Conservation (phyloP, 2,113 vertebrate genomes). For the Pterocles orientalis region DNA sequence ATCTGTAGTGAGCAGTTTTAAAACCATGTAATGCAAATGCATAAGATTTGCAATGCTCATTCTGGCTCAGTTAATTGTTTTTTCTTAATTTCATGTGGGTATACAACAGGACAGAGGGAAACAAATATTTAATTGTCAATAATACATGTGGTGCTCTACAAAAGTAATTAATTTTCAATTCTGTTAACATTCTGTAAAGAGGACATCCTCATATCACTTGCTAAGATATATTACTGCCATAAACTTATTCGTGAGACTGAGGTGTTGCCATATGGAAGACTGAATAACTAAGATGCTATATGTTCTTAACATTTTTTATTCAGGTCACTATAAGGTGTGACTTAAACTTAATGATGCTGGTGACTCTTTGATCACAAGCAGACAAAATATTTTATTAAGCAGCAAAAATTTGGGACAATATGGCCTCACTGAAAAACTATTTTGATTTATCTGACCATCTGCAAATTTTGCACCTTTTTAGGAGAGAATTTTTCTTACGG, state of each 20-base stretch:
- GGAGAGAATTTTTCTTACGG: neutral
- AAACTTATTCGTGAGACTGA: conserved; percentile 29
- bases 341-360: neutral
- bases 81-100: neutral
- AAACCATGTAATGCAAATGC: neutral
- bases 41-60: neutral
- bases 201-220: neutral
- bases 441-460: neutral
- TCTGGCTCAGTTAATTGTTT: neutral
- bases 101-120: neutral
- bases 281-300: conserved; percentile 43
- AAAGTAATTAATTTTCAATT: neutral
- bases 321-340: conserved; percentile 39
- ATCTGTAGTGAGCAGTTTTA: neutral
- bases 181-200: neutral
- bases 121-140: neutral
- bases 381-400: neutral
- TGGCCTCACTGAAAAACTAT: neutral
- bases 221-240: conserved; percentile 5
- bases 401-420: neutral
- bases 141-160: neutral
- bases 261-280: conserved; percentile 39
- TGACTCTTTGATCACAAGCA: neutral
- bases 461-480: neutral
- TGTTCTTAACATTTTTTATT: conserved; percentile 56